Conservation (phyloP, 2,888 invertebrate genomes). For the Eristalinus aeneus region DNA sequence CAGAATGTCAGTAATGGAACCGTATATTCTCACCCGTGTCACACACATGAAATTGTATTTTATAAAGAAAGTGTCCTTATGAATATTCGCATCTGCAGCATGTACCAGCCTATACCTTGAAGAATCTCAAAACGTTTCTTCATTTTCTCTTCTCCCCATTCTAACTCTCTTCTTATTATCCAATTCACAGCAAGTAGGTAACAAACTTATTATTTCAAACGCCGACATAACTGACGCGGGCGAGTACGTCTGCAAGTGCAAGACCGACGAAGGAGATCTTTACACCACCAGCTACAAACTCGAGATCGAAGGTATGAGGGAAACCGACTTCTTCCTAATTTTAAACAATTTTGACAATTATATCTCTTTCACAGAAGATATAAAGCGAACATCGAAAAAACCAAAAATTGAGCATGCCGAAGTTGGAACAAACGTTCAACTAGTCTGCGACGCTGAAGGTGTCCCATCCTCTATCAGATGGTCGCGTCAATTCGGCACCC, state of each 20-base stretch:
- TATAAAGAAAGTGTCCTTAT: too few relatives aligned
- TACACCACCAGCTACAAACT: slow-evolving; percentile 82
- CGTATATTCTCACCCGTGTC: too few relatives aligned
- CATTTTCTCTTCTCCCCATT: background rate
- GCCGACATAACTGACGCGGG: slow-evolving; percentile 91
- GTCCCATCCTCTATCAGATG: slow-evolving; percentile 76
- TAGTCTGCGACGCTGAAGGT: slow-evolving; percentile 84
- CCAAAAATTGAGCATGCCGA: slow-evolving; percentile 79
- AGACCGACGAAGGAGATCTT: slow-evolving; percentile 82
- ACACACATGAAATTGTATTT: too few relatives aligned
- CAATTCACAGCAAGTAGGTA: slow-evolving; percentile 78
- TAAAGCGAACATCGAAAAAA: slow-evolving; percentile 76
- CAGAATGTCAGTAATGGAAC: too few relatives aligned
- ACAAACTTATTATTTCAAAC: slow-evolving; percentile 85
- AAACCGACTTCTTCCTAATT: too few relatives aligned
- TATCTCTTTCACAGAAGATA: slow-evolving; percentile 33
- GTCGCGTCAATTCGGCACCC: slow-evolving; percentile 79
- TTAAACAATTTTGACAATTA: background rate
- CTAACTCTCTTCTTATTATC: background rate
- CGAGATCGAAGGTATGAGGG: slow-evolving; percentile 75
- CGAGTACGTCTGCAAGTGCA: slow-evolving; percentile 89
- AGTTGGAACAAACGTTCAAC: slow-evolving; percentile 84
- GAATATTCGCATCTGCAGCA: too few relatives aligned
- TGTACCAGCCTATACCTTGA: background rate
- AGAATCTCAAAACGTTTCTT: background rate